Percentiles rank a stretch among this genome's conserved stretches.
Evolutionary conservation across 1,140 invertebrate genomes (phyloP).

Genomic region (Formica exsecta): DNA sequence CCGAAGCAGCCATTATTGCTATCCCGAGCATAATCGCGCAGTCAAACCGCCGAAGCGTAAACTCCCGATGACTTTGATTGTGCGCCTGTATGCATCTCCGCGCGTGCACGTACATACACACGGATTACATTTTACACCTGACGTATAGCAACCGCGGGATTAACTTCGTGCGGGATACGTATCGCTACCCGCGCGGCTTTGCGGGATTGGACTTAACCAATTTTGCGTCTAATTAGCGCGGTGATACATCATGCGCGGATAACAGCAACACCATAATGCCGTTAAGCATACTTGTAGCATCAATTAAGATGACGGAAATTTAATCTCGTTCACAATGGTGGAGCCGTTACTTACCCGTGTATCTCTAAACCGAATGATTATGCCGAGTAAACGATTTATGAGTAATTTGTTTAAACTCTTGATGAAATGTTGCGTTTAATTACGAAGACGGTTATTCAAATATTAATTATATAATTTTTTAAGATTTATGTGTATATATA

Average conservation of each 20-base stretch:
- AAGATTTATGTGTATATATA: too few relatives aligned
- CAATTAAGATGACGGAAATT: constrained; percentile 67
- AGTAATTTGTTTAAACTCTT: constrained; percentile 10
- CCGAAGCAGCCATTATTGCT: constrained; percentile 62
- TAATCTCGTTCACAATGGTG: constrained; percentile 58
- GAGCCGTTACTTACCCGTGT: constrained; percentile 21
- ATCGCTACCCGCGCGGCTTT: constrained; percentile 59
- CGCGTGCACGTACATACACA: constrained; percentile 46
- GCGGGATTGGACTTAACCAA: constrained; percentile 72
- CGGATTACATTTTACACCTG: constrained; percentile 67
- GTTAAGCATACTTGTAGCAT: constrained; percentile 55
- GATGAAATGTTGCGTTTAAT: background rate
- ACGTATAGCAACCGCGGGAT: constrained; percentile 65
- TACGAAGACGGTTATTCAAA: background rate
- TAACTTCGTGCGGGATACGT: constrained; percentile 67
- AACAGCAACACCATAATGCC: constrained; percentile 70
- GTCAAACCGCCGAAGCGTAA: constrained; percentile 67
- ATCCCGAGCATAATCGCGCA: constrained; percentile 61
- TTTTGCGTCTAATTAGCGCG: constrained; percentile 75
- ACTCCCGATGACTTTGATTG: constrained; percentile 68
- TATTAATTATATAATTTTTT: background rate
- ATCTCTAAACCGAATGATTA: constrained; percentile 25
- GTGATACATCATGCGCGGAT: constrained; percentile 58
- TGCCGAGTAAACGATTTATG: background rate
- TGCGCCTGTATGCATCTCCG: constrained; percentile 16